Conservation (phyloP, 2,797 vertebrate species). For the Coendou prehensilis region DNA sequence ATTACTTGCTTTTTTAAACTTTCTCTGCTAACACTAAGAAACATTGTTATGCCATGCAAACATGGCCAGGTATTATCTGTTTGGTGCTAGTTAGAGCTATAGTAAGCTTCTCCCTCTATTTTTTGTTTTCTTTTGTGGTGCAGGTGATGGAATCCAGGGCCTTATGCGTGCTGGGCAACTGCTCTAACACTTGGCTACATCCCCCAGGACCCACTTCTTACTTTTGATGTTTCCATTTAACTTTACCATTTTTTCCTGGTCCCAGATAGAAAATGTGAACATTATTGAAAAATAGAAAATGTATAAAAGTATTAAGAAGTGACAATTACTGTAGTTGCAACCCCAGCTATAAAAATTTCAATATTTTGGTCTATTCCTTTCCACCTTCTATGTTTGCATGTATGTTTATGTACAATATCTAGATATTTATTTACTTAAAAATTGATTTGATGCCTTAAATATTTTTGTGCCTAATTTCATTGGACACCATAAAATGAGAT, state of each 20-base stretch:
- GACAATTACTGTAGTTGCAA: not conserved
- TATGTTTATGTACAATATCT: not conserved
- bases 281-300: not conserved
- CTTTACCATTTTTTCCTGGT: slow-evolving; percentile 3
- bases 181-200: not conserved
- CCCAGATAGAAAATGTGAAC: not conserved
- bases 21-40: not conserved
- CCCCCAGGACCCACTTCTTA: not conserved
- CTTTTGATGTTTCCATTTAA: slow-evolving; percentile 39
- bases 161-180: not conserved
- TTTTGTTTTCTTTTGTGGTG: not conserved
- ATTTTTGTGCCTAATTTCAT: not conserved
- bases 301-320: slow-evolving; percentile 34
- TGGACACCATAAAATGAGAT: slow-evolving; percentile 44
- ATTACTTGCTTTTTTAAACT: not conserved
- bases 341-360: not conserved
- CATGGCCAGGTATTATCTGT: not conserved
- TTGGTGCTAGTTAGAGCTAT: not conserved
- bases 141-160: too few species aligned
- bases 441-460: not conserved
- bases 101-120: not conserved
- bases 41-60: not conserved
- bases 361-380: not conserved
- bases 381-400: not conserved
- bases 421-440: not conserved